These are phyloP conservation scores for Thinocorus orbignyianus DNA, from an alignment of 2,113 vertebrate genomes.

Conservation along the genomic window DNA sequence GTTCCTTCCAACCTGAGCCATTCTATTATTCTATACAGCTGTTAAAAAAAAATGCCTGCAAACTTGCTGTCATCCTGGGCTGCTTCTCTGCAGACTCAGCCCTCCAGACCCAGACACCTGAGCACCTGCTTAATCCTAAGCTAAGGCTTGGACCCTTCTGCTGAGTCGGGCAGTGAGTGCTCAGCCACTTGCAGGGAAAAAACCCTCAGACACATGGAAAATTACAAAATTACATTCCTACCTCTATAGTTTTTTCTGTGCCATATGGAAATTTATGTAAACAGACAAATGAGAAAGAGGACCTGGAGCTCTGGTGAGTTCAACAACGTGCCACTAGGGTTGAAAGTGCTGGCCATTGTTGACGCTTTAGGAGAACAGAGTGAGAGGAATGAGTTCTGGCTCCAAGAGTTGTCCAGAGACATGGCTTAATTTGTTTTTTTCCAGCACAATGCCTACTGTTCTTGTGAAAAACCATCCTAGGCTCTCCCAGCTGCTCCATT, in stretches of 20 bases:
- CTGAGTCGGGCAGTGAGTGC: not conserved
- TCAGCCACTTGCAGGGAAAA: not conserved
- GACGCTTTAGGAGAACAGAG: constrained; percentile 28
- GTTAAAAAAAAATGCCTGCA: not conserved
- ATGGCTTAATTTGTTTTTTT: not conserved
- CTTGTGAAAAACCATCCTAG: not conserved
- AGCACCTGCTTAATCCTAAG: not conserved
- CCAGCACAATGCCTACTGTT: not conserved
- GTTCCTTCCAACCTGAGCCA: too few relatives aligned
- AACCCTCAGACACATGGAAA: not conserved
- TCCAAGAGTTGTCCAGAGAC: constrained; percentile 25
- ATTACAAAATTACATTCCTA: not conserved
- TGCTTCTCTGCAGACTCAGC: not conserved
- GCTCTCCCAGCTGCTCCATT: not conserved
- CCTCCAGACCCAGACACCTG: not conserved
- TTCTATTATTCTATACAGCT: not conserved
- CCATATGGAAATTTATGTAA: constrained; percentile 74
- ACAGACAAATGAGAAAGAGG: constrained; percentile 54
- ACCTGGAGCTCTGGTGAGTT: constrained; percentile 32
- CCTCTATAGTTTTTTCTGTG: constrained; percentile 38
- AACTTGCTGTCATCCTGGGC: not conserved
- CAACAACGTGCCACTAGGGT: constrained; percentile 10
- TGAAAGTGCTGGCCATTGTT: constrained; percentile 41
- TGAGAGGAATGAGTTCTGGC: constrained; percentile 25
- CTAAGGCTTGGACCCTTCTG: not conserved